phyloP scores from a whole-genome alignment of 2,888 invertebrate species.

The Aromia moschata region DNA sequence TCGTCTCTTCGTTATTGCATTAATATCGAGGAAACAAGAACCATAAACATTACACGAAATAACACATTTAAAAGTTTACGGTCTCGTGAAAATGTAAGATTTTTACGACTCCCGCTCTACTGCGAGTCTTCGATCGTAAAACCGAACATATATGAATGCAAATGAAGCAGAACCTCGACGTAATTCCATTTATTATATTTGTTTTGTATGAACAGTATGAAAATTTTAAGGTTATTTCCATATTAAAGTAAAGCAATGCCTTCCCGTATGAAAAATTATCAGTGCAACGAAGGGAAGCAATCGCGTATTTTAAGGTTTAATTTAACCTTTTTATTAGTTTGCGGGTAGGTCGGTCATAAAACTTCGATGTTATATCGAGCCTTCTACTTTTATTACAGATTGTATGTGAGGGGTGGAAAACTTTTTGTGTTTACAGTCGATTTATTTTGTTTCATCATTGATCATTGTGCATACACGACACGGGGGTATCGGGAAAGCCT shows the following conservation, averaged over 20 bases:
- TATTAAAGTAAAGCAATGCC: slow-evolving; percentile 2
- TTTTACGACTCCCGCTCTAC: slow-evolving; percentile 30
- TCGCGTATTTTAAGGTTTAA: slow-evolving; percentile 7
- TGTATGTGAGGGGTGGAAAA: slow-evolving; percentile 9
- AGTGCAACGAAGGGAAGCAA: background rate
- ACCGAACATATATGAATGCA: slow-evolving; percentile 16
- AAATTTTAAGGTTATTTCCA: slow-evolving; percentile 2
- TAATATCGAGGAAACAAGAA: slow-evolving; percentile 15
- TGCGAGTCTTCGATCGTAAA: slow-evolving; percentile 17
- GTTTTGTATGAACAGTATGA: slow-evolving; percentile 5
- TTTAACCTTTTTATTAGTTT: slow-evolving; percentile 19
- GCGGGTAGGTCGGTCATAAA: slow-evolving; percentile 8
- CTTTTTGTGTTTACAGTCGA: slow-evolving; percentile 25
- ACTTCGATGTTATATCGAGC: slow-evolving; percentile 10
- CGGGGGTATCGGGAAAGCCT: background rate
- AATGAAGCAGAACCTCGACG: slow-evolving; percentile 13
- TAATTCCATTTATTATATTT: slow-evolving; percentile 8
- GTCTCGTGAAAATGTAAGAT: slow-evolving; percentile 38
- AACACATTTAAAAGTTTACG: slow-evolving; percentile 28
- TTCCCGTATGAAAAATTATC: slow-evolving; percentile 14
- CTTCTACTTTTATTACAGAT: slow-evolving; percentile 21
- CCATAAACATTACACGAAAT: slow-evolving; percentile 19
- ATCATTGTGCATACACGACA: slow-evolving; percentile 1
- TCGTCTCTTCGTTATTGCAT: slow-evolving; percentile 5
- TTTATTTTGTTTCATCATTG: slow-evolving; percentile 21